Percentiles rank a stretch among this genome's conserved stretches.
These are phyloP conservation scores for Heliocidaris tuberculata DNA, from an alignment of 35 echinoderm and acorn worm species.

Conservation along the genomic window DNA sequence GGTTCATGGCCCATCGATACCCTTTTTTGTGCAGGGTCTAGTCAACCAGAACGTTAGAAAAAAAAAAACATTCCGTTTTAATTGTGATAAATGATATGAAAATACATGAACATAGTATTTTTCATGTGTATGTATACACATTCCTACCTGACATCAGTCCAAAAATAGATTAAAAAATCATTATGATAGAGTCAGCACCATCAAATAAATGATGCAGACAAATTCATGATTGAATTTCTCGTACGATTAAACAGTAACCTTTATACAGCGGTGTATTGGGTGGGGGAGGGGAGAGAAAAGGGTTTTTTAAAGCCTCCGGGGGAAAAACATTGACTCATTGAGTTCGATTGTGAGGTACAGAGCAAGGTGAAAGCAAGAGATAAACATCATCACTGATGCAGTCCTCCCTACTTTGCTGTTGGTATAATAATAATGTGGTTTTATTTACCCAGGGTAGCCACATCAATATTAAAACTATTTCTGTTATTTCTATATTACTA, in stretches of 20 bases:
- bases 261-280: neutral
- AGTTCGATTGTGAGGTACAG: neutral
- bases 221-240: neutral
- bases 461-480: neutral
- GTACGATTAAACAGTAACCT: neutral
- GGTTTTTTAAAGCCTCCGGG: neutral
- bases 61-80: too few species aligned
- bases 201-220: neutral
- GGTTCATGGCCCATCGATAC: too few species aligned
- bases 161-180: neutral
- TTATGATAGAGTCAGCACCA: neutral
- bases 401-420: too few species aligned
- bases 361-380: neutral
- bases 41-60: too few species aligned
- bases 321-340: neutral
- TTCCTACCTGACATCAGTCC: neutral
- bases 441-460: neutral
- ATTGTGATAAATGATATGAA: too few species aligned
- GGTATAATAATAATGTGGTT: constrained; percentile 10
- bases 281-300: neutral
- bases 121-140: too few species aligned
- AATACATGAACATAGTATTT: too few species aligned
- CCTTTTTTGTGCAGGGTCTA: too few species aligned
- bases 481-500: neutral
- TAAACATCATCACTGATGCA: neutral